Percentiles rank a stretch among this genome's conserved stretches.
phyloP scores from a whole-genome alignment of 53 echinoderm and acorn worm species.

The Echinarachnius parma region DNA sequence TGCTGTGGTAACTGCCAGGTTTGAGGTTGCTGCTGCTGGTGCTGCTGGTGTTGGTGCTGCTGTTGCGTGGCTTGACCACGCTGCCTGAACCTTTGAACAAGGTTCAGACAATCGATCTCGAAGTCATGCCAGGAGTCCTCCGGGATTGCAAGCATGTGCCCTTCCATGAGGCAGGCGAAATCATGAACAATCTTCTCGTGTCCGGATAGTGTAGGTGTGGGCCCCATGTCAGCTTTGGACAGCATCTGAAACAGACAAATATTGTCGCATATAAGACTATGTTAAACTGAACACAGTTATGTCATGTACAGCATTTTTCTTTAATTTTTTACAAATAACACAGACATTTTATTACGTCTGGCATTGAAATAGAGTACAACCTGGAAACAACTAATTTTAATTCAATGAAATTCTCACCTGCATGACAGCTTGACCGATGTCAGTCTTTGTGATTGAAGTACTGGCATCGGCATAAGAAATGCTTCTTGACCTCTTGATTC shows the following conservation, averaged over 20 bases:
- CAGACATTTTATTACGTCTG: no score
- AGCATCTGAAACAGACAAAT: constrained; percentile 41
- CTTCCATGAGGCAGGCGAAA: constrained; percentile 31
- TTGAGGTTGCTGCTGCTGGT: constrained; percentile 31
- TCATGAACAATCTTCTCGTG: constrained; percentile 34
- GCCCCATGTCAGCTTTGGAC: constrained; percentile 42
- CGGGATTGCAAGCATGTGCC: constrained; percentile 31
- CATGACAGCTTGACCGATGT: no score
- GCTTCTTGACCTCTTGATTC: no score
- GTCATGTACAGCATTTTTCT: no score
- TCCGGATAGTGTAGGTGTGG: constrained; percentile 1
- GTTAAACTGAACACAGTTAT: no score
- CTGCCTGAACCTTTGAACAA: constrained; percentile 25
- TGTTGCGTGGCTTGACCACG: constrained; percentile 3
- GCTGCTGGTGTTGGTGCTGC: constrained; percentile 20
- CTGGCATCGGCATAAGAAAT: no score
- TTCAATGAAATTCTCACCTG: no score
- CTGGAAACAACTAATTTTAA: no score
- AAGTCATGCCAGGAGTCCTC: constrained; percentile 40
- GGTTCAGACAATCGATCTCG: constrained; percentile 37
- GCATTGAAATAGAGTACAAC: no score
- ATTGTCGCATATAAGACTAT: constrained; percentile 3
- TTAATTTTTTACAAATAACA: no score
- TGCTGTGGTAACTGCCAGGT: constrained; percentile 13
- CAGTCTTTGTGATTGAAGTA: no score